Evolutionary conservation across 2,113 vertebrate genomes (phyloP).

Genomic region (Anhinga rufa): DNA sequence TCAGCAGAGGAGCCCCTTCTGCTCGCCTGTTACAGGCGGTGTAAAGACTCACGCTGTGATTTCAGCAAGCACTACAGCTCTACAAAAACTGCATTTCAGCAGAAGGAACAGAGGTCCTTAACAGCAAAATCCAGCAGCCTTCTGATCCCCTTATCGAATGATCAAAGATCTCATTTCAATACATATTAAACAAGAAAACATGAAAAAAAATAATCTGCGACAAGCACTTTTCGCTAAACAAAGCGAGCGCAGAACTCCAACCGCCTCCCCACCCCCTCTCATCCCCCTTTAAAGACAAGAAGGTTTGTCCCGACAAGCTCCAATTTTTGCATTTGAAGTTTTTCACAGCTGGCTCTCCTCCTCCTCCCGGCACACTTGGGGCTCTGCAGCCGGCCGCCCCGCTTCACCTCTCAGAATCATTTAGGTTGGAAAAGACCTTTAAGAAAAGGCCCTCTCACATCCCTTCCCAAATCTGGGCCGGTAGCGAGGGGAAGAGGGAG

Average conservation of each 20-base stretch:
- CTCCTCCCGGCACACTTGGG: fast-evolving
- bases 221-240: background rate
- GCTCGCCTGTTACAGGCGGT: background rate
- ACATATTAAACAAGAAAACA: background rate
- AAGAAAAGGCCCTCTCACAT: background rate
- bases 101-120: background rate
- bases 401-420: background rate
- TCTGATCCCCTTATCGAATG: background rate
- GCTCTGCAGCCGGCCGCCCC: fast-evolving
- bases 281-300: background rate
- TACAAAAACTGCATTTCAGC: background rate
- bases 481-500: background rate
- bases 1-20: background rate
- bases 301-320: background rate
- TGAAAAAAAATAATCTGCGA: background rate
- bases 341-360: background rate
- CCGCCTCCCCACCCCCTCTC: background rate
- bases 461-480: background rate
- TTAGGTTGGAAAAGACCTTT: background rate
- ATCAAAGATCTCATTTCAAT: background rate
- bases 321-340: background rate
- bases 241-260: background rate
- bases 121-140: background rate
- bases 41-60: background rate
- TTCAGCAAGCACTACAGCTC: background rate